Percentiles rank a stretch among this genome's conserved stretches.
Evolutionary conservation across 2,797 vertebrate genomes (phyloP).

Genomic region (Champsocephalus esox): DNA sequence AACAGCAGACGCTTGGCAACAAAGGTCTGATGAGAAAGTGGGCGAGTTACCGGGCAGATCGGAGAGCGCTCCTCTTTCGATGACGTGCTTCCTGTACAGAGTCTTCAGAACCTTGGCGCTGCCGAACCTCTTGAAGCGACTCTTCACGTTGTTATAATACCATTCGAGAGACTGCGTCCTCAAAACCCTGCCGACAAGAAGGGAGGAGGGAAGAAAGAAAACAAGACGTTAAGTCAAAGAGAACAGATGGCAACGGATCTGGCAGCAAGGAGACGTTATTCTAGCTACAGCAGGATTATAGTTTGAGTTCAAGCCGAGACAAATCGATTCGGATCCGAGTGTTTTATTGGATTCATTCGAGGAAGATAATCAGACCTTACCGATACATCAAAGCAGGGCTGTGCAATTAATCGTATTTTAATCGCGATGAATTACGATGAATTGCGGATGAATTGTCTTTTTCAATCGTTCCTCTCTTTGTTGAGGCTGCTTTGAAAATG

Average conservation of each 20-base stretch:
- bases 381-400: neutral
- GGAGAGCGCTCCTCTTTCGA: slow-evolving; percentile 88
- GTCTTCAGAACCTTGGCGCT: slow-evolving; percentile 98
- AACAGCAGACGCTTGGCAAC: neutral
- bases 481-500: slow-evolving; percentile 3
- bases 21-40: slow-evolving; percentile 10
- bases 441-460: slow-evolving; percentile 19
- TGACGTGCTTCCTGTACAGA: slow-evolving; percentile 93
- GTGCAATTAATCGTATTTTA: too few relatives aligned
- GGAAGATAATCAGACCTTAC: slow-evolving; percentile 18
- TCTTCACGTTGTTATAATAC: slow-evolving; percentile 98
- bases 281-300: slow-evolving; percentile 54
- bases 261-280: slow-evolving; percentile 44
- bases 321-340: slow-evolving; percentile 34
- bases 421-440: too few relatives aligned
- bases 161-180: slow-evolving; percentile 95
- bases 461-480: slow-evolving; percentile 5
- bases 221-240: slow-evolving; percentile 42
- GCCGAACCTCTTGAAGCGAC: slow-evolving; percentile 96
- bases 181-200: slow-evolving; percentile 84
- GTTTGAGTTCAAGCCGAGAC: slow-evolving; percentile 38
- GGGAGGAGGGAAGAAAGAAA: slow-evolving; percentile 16
- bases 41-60: slow-evolving; percentile 88
- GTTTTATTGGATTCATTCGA: slow-evolving; percentile 18
- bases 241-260: slow-evolving; percentile 53